A percentile compares a stretch with the other conserved stretches of the same genome.
phyloP scores from a whole-genome alignment of 2,888 invertebrate species.

The Zhuqinia jingwanae region DNA sequence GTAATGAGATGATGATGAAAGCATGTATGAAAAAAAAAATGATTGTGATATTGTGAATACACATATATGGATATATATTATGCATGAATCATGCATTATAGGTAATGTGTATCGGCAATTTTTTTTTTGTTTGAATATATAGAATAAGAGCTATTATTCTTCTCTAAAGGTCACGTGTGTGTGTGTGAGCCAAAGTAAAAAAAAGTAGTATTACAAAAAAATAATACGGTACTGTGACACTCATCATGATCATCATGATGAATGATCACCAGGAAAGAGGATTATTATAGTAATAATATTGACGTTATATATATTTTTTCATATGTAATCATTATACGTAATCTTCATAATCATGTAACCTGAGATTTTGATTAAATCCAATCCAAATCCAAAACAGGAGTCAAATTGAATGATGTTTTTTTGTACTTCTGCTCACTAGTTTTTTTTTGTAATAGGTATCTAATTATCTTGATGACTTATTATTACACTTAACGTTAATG shows the following conservation, averaged over 20 bases:
- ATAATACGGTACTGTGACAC: conserved; percentile 48
- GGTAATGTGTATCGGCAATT: no score
- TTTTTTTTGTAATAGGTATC: neutral
- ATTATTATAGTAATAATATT: no score
- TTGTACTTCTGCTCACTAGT: neutral
- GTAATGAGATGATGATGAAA: neutral
- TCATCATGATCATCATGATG: conserved; percentile 43
- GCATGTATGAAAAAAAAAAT: no score
- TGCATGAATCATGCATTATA: no score
- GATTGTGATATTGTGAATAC: neutral
- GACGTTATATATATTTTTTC: no score
- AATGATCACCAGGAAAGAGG: conserved; percentile 24
- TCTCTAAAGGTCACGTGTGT: conserved; percentile 67
- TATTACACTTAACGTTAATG: no score
- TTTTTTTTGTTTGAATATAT: neutral
- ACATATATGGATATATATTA: neutral
- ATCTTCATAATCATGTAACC: no score
- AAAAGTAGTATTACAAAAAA: conserved; percentile 42
- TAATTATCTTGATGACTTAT: no score
- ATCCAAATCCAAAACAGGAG: neutral
- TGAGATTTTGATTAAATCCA: conserved; percentile 1
- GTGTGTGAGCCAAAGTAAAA: conserved; percentile 19
- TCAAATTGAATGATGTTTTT: neutral
- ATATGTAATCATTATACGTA: conserved; percentile 60
- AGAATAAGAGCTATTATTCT: conserved; percentile 23